Conservation (phyloP, 2,888 invertebrate genomes). For the Synergus laeviventris region DNA sequence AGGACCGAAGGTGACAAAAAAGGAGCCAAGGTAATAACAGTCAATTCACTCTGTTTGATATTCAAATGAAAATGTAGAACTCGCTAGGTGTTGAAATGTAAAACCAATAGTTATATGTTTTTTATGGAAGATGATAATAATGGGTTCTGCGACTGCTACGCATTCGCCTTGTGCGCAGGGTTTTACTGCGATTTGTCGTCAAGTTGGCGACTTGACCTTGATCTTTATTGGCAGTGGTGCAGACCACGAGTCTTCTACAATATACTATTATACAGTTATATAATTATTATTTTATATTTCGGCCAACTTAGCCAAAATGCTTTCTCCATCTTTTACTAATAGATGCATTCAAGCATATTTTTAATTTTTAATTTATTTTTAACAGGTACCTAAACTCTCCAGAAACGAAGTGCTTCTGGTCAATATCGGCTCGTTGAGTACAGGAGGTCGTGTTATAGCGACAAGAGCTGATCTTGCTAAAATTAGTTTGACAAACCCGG, state of each 20-base stretch:
- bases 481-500: slow-evolving; percentile 96
- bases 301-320: not conserved
- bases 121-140: no score
- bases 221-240: no score
- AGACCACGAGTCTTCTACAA: no score
- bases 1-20: slow-evolving; percentile 99
- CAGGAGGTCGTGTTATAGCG: slow-evolving; percentile 96
- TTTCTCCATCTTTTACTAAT: not conserved
- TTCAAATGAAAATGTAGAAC: no score
- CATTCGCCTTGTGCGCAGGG: no score
- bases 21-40: slow-evolving; percentile 88
- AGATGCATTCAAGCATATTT: not conserved
- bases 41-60: not conserved
- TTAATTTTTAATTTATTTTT: slow-evolving; percentile 21
- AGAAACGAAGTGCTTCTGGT: slow-evolving; percentile 96
- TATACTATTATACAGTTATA: no score
- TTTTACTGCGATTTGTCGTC: no score
- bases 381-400: slow-evolving; percentile 88
- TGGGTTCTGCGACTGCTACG: no score
- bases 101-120: no score
- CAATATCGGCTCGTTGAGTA: slow-evolving; percentile 99
- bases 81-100: no score
- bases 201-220: no score
- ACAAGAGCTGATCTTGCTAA: slow-evolving; percentile 98
- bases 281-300: no score